Evolutionary conservation across 2,888 invertebrate species (phyloP), one percentile per base, ranked within the genome.

Genomic region (Hypercompe scribonia): DNA sequence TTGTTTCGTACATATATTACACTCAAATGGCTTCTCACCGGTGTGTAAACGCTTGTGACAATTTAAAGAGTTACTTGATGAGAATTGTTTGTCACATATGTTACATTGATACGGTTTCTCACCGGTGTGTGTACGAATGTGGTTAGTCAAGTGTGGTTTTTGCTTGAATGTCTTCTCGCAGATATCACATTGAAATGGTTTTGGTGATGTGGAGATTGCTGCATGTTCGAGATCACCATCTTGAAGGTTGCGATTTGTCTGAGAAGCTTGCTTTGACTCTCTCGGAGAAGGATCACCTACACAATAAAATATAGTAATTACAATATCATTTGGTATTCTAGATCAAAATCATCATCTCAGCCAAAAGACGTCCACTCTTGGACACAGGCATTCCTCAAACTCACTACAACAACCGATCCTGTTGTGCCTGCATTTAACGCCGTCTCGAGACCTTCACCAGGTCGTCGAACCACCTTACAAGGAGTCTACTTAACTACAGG

Each of bases 161-260:
- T 18, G 34, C 28, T 36, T 36, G 61, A 68, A 61, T 31, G n/a
- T 13, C 18, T 68, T 68, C 11, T 68, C 11, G 28, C 68, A 61
- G 5, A 68, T 8, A 36, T 61, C 68, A 39, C 68, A 68, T 28
- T 68, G 36, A 34, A 31, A 68, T n/a, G 36, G 61, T 54, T 61
- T 68, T 54, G 50, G 0, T 54, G 24, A 8, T n/a, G 50, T n/a
- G 24, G 0, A n/a, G 24, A n/a, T n/a, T n/a, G 24, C n/a, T n/a
- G 50, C 10, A 7, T 54, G 24, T 54, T 24, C 39, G 39, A 39
- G 39, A 11, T 39, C 11, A 54, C 11, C 24, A 24, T 54, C 50
- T 54, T 54, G 50, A 24, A 24, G 10, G 24, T 54, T 54, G 50
- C 11, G 24, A n/a, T n/a, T n/a, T n/a, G 8, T 54, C 50, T 54